A percentile compares a stretch with the other conserved stretches of the same genome.
Evolutionary conservation across 2,888 invertebrate species (phyloP).

Genomic region (Euclidia mi): DNA sequence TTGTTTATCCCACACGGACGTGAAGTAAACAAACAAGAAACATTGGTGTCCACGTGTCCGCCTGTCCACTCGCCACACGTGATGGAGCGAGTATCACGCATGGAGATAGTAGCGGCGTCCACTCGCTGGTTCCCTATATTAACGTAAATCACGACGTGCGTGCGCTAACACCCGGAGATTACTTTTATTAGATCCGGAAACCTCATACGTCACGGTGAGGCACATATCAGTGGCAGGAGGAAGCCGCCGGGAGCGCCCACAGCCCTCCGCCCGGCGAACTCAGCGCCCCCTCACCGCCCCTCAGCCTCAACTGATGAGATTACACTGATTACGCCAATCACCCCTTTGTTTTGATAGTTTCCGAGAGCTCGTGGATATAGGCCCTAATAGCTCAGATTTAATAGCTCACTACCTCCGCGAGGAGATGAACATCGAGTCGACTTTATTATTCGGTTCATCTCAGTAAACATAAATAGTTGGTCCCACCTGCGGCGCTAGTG

Average conservation of each 20-base stretch:
- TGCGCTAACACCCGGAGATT: background rate
- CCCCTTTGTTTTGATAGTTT: slow-evolving; percentile 10
- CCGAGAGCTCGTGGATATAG: background rate
- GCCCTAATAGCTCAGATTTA: background rate
- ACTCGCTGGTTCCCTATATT: background rate
- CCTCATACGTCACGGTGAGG: no score
- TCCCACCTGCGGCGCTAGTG: slow-evolving; percentile 10
- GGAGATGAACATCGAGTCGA: background rate
- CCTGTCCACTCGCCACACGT: no score
- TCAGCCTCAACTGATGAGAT: slow-evolving; percentile 4
- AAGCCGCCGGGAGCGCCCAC: no score
- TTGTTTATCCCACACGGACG: no score
- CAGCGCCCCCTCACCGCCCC: slow-evolving; percentile 4
- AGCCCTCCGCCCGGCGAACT: background rate
- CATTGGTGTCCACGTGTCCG: no score
- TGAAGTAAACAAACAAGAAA: no score
- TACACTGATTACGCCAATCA: slow-evolving; percentile 16
- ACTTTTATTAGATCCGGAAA: slow-evolving; percentile 1
- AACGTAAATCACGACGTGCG: background rate
- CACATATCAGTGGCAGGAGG: no score
- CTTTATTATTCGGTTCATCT: slow-evolving; percentile 11
- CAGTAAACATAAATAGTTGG: slow-evolving; percentile 1
- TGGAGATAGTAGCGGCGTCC: no score
- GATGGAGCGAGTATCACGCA: no score
- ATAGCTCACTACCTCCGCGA: background rate